These are phyloP conservation scores for Thermophis baileyi DNA, from an alignment of 2,113 vertebrate genomes.

Conservation along the genomic window DNA sequence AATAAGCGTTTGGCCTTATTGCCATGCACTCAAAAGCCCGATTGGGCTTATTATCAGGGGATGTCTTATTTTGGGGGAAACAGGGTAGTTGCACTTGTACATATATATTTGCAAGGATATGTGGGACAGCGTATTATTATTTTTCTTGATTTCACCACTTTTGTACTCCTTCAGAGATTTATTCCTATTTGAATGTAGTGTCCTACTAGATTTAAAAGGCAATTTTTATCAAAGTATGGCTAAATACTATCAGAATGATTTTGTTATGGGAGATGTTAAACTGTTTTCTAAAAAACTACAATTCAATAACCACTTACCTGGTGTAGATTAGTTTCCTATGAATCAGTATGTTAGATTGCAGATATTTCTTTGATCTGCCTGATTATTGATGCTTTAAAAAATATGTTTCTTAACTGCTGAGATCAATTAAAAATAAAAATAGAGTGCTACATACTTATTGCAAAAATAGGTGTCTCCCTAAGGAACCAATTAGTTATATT, in stretches of 20 bases:
- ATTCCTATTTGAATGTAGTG: background rate
- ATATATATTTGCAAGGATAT: too few relatives aligned
- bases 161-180: too few relatives aligned
- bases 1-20: too few relatives aligned
- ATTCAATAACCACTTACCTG: background rate
- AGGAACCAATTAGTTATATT: constrained; percentile 9
- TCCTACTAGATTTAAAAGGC: background rate
- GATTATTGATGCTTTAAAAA: background rate
- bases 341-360: background rate
- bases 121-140: too few relatives aligned
- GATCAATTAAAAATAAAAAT: background rate
- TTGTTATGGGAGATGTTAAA: background rate
- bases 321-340: background rate
- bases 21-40: too few relatives aligned
- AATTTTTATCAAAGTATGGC: background rate
- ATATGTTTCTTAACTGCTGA: background rate
- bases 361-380: background rate
- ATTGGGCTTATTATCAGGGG: too few relatives aligned
- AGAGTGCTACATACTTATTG: background rate
- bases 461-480: background rate
- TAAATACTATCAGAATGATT: background rate
- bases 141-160: too few relatives aligned
- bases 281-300: background rate
- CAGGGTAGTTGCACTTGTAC: too few relatives aligned
- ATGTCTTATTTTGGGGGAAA: too few relatives aligned